A percentile compares a stretch with the other conserved stretches of the same genome.
phyloP scores from a whole-genome alignment of 2,113 vertebrate species.

The Phainopepla nitens region DNA sequence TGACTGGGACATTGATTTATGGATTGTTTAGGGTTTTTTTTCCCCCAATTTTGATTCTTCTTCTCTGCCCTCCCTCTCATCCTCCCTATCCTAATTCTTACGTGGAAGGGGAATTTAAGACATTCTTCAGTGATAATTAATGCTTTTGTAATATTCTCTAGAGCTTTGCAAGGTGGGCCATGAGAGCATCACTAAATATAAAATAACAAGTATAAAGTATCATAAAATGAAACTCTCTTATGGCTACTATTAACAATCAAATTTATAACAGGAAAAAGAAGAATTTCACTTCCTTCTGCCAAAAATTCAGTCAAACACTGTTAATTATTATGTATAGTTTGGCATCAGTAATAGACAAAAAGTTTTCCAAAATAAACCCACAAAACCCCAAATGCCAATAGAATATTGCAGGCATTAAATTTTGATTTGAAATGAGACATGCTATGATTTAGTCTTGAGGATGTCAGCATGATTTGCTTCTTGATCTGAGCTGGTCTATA shows the following conservation, averaged over 20 bases:
- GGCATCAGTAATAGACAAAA: not conserved
- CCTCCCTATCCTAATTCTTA: not conserved
- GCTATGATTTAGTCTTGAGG: not conserved
- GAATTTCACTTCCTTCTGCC: not conserved
- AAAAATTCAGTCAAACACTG: not conserved
- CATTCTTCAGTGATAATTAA: not conserved
- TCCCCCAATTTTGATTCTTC: rapidly evolving
- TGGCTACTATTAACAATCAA: not conserved
- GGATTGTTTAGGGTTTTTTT: not conserved
- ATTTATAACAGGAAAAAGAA: not conserved
- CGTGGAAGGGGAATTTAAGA: not conserved
- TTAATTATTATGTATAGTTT: not conserved
- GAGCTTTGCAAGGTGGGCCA: not conserved
- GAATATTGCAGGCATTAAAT: not conserved
- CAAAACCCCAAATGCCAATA: not conserved
- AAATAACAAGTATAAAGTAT: not conserved
- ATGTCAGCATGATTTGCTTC: not conserved
- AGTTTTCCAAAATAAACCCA: rapidly evolving
- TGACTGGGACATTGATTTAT: not conserved
- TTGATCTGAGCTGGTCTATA: not conserved
- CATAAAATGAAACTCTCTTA: not conserved
- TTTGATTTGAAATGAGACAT: not conserved
- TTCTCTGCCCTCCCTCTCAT: not conserved
- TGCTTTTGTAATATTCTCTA: not conserved
- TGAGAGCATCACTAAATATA: not conserved